Evolutionary conservation across 2,797 vertebrate genomes (phyloP).

Genomic region (Etheostoma perlongum): DNA sequence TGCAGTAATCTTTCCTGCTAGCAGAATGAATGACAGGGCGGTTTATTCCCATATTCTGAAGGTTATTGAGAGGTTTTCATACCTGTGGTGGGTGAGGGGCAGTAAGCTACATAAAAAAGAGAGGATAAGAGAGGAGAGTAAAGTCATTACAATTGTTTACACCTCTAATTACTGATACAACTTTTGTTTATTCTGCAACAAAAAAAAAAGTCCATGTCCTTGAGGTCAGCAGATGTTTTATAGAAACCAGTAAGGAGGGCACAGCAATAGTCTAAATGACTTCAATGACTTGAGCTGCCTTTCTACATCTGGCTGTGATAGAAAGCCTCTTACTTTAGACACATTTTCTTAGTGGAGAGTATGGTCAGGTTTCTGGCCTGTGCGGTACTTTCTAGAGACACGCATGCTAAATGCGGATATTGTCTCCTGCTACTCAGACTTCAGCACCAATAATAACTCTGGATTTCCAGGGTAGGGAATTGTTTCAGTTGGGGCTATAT

Average conservation of each 20-base stretch:
- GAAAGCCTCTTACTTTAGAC: no score
- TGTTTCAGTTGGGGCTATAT: no score
- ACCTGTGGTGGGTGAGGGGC: constrained; percentile 11
- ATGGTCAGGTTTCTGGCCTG: no score
- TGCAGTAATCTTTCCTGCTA: not conserved
- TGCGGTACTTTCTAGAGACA: no score
- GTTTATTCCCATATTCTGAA: not conserved
- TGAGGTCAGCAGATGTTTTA: not conserved
- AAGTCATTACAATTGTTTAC: not conserved
- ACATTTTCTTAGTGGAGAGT: no score
- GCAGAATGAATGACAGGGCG: not conserved
- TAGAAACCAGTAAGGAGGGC: not conserved
- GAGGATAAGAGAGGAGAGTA: not conserved
- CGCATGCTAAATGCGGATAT: no score
- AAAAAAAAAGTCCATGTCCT: not conserved
- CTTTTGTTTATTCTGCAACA: not conserved
- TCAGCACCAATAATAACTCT: no score
- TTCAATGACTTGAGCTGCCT: no score
- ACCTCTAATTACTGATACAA: not conserved
- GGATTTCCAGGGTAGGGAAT: no score
- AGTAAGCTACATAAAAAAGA: constrained; percentile 27
- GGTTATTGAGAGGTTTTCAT: not conserved
- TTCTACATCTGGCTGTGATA: no score
- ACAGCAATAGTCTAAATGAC: not conserved
- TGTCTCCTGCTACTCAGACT: no score